Evolutionary conservation across 2,797 vertebrate genomes (phyloP).

Genomic region (Trichosurus vulpecula): DNA sequence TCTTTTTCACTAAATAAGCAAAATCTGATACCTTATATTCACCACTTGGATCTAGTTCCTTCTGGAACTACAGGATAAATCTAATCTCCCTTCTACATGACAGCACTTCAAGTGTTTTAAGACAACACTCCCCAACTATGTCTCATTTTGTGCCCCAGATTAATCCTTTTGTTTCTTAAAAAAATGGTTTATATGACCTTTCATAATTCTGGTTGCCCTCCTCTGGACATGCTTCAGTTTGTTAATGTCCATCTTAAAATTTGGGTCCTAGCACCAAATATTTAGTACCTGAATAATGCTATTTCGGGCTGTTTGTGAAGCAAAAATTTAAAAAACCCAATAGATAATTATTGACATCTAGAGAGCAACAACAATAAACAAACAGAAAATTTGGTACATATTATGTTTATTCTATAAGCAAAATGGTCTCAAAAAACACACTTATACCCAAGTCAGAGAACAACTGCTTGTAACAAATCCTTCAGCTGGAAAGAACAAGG

Average conservation of each 20-base stretch:
- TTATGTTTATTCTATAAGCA: not conserved
- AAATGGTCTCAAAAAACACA: not conserved
- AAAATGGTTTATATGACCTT: slow-evolving; percentile 8
- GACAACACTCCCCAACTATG: not conserved
- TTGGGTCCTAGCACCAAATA: not conserved
- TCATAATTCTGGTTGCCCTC: not conserved
- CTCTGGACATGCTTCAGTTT: not conserved
- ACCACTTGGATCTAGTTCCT: not conserved
- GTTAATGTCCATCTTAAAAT: not conserved
- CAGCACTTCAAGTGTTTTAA: slow-evolving; percentile 41
- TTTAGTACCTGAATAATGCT: not conserved
- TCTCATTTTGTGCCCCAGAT: slow-evolving; percentile 1
- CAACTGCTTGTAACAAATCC: not conserved
- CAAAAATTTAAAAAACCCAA: not conserved
- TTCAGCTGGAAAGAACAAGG: not conserved
- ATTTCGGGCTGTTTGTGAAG: not conserved
- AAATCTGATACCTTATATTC: slow-evolving; percentile 38
- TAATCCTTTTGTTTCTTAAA: not conserved
- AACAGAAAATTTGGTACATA: not conserved
- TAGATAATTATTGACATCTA: not conserved
- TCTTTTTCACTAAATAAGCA: not conserved
- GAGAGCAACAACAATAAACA: not conserved
- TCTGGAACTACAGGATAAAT: slow-evolving; percentile 10
- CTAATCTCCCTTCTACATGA: not conserved
- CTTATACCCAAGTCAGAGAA: not conserved